Base-by-base conservation (phyloP, 2,797 vertebrate genomes). In the Alexandromys oeconomus region DNA sequence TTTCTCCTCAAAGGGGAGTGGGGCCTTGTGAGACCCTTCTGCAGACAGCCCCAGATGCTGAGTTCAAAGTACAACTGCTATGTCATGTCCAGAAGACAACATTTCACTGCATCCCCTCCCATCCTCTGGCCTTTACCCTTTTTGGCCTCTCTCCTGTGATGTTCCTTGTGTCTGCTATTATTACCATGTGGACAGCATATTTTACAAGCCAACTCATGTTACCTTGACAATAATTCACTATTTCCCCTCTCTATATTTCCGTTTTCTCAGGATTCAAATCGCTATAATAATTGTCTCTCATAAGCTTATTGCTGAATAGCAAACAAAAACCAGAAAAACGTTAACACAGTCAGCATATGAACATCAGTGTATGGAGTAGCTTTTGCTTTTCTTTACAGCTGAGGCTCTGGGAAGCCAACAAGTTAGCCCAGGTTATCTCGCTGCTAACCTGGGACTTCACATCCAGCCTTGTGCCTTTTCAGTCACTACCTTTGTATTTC, bases 181-280 rank as follows among this genome's bases (percentile, higher is more conserved):
- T 37, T 86, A 77, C 87, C 21, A 80, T 88, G 27, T 82, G 37
- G 13, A 46, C 25, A 61, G 54, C 65, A 85, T 27, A 77, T n/a
- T 67, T 48, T 34, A 85, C 63, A 90, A 51, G 2, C 81, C 65
- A 85, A 65, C 6, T 89, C 81, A 80, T 48, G 91, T 69, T 67
- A 23, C 29, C 31, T 48, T 92, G 91, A 86, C 14, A 93, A 89
- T 48, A 91, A 82, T 9, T 31, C 65, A 51, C 48, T 65, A 92
- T 34, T 84, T 93, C 81, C 57, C 27, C 51, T 92, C 57, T 67
- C 40, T 91, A 57, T 86, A 69, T 14, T 90, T 92, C 40, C 40
- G 71, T 79, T 93, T 95, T 89, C 43, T 94, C 59, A 73, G 61
- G 14, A 88, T 71, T 93, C 93, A 95, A 92, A 95, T 48, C 78